Evolutionary conservation across 1,140 invertebrate species (phyloP), one percentile per base, ranked within the genome.

Genomic region (Eriosoma lanigerum): DNA sequence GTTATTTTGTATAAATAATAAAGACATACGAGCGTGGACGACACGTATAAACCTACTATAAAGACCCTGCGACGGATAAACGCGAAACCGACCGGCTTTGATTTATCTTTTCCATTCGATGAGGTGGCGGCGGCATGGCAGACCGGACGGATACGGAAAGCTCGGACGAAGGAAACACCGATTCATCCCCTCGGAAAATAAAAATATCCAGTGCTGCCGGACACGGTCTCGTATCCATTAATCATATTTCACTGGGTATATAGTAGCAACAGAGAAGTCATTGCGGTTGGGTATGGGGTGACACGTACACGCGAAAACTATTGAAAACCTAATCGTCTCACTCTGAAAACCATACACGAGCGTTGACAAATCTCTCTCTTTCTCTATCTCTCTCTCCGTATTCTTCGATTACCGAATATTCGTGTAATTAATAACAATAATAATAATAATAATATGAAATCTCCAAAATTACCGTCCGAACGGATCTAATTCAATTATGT

Each of bases 71-170:
- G n/a, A n/a, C n/a, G 46, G 44, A 70, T 48, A 10, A 29, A 54
- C 70, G 4, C 24, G 15, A 73, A 17, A 32, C 24, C 26, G 19
- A 38, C n/a, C 4, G 26, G 9, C 8, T 19, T 2, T 38, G 70
- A 73, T 75, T 75, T 75, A 75, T 75, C 32, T 75, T 75, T 75
- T 58, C 32, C 32, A 75, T 19, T 44, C 72, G 19, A 38, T 38
- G 32, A 58, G 52, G 19, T 17, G 0, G 17, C 8, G 60, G 1
- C 19, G 29, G 15, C 6, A 29, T 17, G 29, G 15, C 6, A 29
- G 32, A n/a, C 32, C 56, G 26, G 1, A 66, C 19, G 32, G 9
- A 64, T n/a, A 62, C 19, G 12, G 13, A 0, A 3, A 24, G 8
- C 24, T 44, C 26, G 70, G 70, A 54, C 26, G 29, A 21, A 54